These are phyloP conservation scores for Arrhamphus sclerolepis DNA, from an alignment of 2,797 vertebrate genomes.

Conservation along the genomic window DNA sequence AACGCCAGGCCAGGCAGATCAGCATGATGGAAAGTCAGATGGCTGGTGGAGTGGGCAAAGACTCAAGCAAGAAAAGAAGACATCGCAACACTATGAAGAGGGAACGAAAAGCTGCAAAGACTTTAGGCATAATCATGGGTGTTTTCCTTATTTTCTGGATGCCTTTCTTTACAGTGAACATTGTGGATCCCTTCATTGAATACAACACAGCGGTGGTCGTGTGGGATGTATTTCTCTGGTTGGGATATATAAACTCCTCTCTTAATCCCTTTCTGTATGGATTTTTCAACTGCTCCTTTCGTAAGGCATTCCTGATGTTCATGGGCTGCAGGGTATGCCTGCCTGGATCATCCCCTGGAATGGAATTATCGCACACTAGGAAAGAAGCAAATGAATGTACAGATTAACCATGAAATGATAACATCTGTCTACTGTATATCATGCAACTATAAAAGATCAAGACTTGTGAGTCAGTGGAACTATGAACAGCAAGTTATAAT, in stretches of 20 bases:
- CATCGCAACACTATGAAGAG: slow-evolving; percentile 77
- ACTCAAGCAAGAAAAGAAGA: slow-evolving; percentile 78
- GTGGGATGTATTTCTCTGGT: slow-evolving; percentile 84
- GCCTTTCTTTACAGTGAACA: slow-evolving; percentile 84
- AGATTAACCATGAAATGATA: slow-evolving; percentile 50
- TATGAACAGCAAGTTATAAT: no score
- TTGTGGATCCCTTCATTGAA: slow-evolving; percentile 82
- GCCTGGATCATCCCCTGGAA: slow-evolving; percentile 69
- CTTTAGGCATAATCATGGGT: slow-evolving; percentile 85
- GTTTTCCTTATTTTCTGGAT: slow-evolving; percentile 84
- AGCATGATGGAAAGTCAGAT: slow-evolving; percentile 83
- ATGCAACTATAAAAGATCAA: neutral
- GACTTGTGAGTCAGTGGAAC: neutral
- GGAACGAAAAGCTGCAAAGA: slow-evolving; percentile 84
- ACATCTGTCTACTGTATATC: neutral
- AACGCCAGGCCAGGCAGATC: slow-evolving; percentile 83
- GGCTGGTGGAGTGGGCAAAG: slow-evolving; percentile 73
- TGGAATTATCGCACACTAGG: slow-evolving; percentile 80
- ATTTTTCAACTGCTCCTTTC: slow-evolving; percentile 83
- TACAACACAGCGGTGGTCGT: slow-evolving; percentile 75
- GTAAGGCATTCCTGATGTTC: slow-evolving; percentile 83
- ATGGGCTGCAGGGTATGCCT: slow-evolving; percentile 81
- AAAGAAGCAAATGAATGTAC: slow-evolving; percentile 66
- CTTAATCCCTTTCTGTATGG: slow-evolving; percentile 85
- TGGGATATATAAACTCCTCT: slow-evolving; percentile 86